Evolutionary conservation across 1,140 invertebrate genomes (phyloP).

Genomic region (Bombus ignitus): DNA sequence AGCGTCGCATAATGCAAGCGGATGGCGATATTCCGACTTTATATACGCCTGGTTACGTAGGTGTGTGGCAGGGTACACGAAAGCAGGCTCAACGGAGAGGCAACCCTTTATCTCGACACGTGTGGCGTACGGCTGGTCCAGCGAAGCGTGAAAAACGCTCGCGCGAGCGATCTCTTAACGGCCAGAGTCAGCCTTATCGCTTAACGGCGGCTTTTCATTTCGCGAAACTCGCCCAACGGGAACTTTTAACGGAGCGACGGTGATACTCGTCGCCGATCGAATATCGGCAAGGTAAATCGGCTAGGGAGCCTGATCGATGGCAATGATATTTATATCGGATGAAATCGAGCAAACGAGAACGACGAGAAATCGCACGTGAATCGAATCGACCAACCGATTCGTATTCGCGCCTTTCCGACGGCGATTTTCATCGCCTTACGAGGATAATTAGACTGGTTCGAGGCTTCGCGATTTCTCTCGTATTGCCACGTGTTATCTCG

Average conservation of each 20-base stretch:
- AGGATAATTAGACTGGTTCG: neutral
- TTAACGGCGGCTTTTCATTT: conserved; percentile 65
- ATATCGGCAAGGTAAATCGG: conserved; percentile 31
- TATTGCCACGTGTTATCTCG: neutral
- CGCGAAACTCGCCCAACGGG: conserved; percentile 54
- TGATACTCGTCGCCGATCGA: conserved; percentile 37
- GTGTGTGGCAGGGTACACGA: conserved; percentile 52
- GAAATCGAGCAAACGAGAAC: neutral
- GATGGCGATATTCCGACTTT: conserved; percentile 27
- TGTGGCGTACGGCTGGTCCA: conserved; percentile 47
- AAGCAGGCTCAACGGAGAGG: conserved; percentile 59
- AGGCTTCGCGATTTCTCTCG: neutral
- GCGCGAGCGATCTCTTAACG: conserved; percentile 60
- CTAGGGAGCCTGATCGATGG: conserved; percentile 12
- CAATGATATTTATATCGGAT: conserved; percentile 18
- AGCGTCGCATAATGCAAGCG: conserved; percentile 28
- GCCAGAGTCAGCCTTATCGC: conserved; percentile 55
- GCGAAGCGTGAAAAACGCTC: conserved; percentile 63
- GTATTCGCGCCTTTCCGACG: neutral
- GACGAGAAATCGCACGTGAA: conserved; percentile 2
- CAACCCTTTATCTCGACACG: conserved; percentile 61
- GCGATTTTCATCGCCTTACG: neutral
- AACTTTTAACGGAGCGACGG: conserved; percentile 25
- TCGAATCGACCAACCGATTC: neutral
- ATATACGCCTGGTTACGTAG: conserved; percentile 18